These are phyloP conservation scores for Chromobotia macracanthus DNA, from an alignment of 2,797 vertebrate genomes.

Conservation along the genomic window DNA sequence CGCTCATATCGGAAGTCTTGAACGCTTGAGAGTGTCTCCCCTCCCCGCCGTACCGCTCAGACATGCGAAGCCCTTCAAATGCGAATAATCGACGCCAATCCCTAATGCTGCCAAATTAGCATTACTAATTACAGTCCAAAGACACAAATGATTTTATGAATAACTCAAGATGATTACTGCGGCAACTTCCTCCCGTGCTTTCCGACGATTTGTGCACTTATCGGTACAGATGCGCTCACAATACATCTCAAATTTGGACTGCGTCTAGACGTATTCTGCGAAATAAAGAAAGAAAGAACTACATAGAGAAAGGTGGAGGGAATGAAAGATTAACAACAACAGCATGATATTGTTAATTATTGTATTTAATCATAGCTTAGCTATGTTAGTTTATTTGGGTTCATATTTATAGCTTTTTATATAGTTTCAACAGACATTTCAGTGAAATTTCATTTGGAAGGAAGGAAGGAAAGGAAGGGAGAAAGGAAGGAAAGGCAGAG, in stretches of 20 bases:
- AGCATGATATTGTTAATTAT: neutral
- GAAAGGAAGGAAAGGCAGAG: neutral
- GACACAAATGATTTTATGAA: slow-evolving; percentile 71
- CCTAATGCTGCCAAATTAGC: slow-evolving; percentile 77
- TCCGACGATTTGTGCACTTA: slow-evolving; percentile 68
- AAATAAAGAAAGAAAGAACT: neutral
- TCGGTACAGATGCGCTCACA: slow-evolving; percentile 74
- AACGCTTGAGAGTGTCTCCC: neutral
- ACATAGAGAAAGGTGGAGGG: too few relatives aligned
- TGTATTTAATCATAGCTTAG: neutral
- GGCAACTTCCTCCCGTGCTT: slow-evolving; percentile 65
- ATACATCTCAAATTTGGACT: slow-evolving; percentile 68
- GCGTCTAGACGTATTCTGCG: slow-evolving; percentile 50
- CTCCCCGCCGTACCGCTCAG: slow-evolving; percentile 8
- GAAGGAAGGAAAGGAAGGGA: neutral
- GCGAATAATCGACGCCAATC: slow-evolving; percentile 63
- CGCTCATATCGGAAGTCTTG: neutral
- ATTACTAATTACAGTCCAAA: slow-evolving; percentile 79
- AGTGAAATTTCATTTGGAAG: too few relatives aligned
- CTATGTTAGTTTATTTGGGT: neutral
- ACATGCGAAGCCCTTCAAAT: slow-evolving; percentile 51
- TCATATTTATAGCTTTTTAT: too few relatives aligned
- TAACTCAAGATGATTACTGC: slow-evolving; percentile 80
- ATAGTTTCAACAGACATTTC: too few relatives aligned
- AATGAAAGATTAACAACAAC: neutral